These are phyloP conservation scores for Polydrusus cervinus DNA, from an alignment of 2,888 invertebrate species.

Conservation along the genomic window DNA sequence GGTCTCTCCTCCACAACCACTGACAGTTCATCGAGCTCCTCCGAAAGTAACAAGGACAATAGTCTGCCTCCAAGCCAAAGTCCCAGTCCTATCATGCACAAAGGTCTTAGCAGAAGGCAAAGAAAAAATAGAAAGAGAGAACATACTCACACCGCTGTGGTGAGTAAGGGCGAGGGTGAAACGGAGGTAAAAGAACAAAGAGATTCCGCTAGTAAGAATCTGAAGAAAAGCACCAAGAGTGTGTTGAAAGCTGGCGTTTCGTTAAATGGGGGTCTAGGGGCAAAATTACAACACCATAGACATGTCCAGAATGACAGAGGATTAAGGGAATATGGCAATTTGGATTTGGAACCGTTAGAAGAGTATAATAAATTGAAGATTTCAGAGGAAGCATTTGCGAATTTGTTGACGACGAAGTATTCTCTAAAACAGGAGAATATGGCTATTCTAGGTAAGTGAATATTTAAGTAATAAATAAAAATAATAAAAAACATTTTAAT, in stretches of 20 bases:
- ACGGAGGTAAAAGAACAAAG: conserved; percentile 17
- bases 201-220: conserved; percentile 26
- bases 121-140: conserved; percentile 72
- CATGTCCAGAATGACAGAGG: conserved; percentile 3
- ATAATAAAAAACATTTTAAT: too few relatives aligned
- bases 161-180: conserved; percentile 60
- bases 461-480: too few relatives aligned
- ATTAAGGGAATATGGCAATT: not conserved
- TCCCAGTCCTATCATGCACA: conserved; percentile 70
- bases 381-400: conserved; percentile 74
- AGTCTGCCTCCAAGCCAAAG: conserved; percentile 71
- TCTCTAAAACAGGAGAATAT: conserved; percentile 77
- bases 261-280: not conserved
- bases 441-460: conserved; percentile 75
- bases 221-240: not conserved
- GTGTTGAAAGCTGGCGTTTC: not conserved
- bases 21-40: conserved; percentile 63
- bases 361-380: conserved; percentile 71
- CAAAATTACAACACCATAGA: not conserved
- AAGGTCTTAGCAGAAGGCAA: conserved; percentile 74
- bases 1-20: conserved; percentile 58
- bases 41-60: conserved; percentile 64
- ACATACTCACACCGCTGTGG: conserved; percentile 59
- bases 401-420: conserved; percentile 75
- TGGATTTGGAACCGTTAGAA: conserved; percentile 57